Evolutionary conservation across 2,797 vertebrate genomes (phyloP).

Genomic region (Diplodus sargus): DNA sequence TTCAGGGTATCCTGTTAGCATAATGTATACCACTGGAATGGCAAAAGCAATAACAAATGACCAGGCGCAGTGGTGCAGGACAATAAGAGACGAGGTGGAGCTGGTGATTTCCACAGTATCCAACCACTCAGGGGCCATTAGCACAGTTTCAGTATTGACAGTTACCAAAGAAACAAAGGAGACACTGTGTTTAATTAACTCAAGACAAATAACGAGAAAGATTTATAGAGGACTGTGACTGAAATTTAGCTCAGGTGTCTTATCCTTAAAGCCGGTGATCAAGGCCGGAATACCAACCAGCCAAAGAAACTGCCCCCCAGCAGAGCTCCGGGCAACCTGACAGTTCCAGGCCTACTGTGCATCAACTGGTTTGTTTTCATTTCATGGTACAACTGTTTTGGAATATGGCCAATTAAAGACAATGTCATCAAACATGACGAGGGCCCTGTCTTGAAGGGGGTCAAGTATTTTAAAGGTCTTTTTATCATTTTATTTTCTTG

Average conservation of each 20-base stretch:
- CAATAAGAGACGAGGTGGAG: background rate
- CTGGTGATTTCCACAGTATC: background rate
- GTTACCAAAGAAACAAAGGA: conserved; percentile 47
- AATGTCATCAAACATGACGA: background rate
- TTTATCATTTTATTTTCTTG: background rate
- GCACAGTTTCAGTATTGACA: conserved; percentile 30
- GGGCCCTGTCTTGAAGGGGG: background rate
- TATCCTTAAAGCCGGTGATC: conserved; percentile 2
- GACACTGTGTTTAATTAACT: conserved; percentile 58
- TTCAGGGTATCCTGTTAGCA: background rate
- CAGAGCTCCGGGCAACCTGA: background rate
- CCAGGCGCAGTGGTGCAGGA: background rate
- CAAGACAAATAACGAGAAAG: conserved; percentile 33
- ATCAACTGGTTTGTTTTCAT: background rate
- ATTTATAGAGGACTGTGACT: conserved; percentile 29
- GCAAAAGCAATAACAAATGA: background rate
- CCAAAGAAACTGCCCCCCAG: background rate
- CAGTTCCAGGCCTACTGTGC: background rate
- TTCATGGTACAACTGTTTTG: background rate
- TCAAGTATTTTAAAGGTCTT: background rate
- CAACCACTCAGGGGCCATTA: conserved; percentile 10
- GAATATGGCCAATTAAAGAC: background rate
- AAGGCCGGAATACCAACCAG: background rate
- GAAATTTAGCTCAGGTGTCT: conserved; percentile 22
- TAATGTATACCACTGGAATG: background rate